Conservation (phyloP, 2,797 vertebrate species). For the Anableps anableps region DNA sequence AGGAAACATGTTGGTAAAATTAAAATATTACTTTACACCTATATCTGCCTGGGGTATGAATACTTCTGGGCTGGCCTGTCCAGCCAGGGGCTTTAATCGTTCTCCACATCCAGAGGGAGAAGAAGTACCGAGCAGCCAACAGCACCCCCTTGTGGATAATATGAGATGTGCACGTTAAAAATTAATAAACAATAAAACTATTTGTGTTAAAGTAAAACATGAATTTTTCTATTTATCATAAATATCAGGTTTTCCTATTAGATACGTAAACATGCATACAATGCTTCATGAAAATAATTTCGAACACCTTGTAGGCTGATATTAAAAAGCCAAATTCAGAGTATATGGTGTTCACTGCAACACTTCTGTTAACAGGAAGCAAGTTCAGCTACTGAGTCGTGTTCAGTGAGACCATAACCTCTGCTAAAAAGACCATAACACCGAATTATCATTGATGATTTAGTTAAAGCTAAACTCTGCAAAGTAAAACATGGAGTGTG, state of each 20-base stretch:
- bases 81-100: not conserved
- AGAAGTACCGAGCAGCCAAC: not conserved
- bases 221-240: not conserved
- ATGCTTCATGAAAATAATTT: not conserved
- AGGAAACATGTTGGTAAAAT: not conserved
- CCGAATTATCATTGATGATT: too few relatives aligned
- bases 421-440: too few relatives aligned
- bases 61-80: not conserved
- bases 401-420: too few relatives aligned
- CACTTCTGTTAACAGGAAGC: too few relatives aligned
- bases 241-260: not conserved
- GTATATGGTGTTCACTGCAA: too few relatives aligned
- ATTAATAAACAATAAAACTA: not conserved
- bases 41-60: not conserved
- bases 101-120: not conserved
- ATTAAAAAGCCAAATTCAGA: not conserved
- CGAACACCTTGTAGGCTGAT: not conserved
- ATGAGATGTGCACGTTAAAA: not conserved
- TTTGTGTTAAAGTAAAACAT: not conserved
- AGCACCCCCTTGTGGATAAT: not conserved
- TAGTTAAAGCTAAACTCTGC: too few relatives aligned
- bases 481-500: too few relatives aligned
- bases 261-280: not conserved
- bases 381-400: too few relatives aligned
- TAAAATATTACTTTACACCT: not conserved